phyloP scores from a whole-genome alignment of 2,888 invertebrate genomes.

The Campaea margaritaria region DNA sequence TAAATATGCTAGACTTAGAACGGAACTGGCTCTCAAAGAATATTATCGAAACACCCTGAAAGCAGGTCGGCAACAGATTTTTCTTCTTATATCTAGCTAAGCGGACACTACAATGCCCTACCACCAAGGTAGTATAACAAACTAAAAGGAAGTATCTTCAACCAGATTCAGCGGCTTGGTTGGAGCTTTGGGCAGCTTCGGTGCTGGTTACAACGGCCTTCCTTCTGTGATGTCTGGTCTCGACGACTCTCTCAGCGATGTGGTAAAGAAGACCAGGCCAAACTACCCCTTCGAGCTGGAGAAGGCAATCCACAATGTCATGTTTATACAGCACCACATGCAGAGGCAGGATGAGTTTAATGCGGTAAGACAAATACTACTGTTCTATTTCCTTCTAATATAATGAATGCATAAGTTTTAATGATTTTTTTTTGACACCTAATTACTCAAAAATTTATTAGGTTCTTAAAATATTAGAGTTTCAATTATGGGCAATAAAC shows the following conservation, averaged over 20 bases:
- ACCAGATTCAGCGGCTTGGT: slow-evolving; percentile 90
- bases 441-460: too few relatives aligned
- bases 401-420: too few relatives aligned
- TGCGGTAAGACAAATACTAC: slow-evolving; percentile 87
- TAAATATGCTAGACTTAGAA: too few relatives aligned
- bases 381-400: too few relatives aligned
- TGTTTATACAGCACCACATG: slow-evolving; percentile 98
- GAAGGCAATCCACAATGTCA: slow-evolving; percentile 97
- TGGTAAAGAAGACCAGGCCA: slow-evolving; percentile 87
- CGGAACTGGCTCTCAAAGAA: too few relatives aligned
- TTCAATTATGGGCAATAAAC: too few relatives aligned
- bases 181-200: slow-evolving; percentile 88
- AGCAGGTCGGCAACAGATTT: too few relatives aligned
- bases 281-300: slow-evolving; percentile 97
- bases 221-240: slow-evolving; percentile 93
- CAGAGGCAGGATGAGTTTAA: slow-evolving; percentile 97
- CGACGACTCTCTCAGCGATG: slow-evolving; percentile 93
- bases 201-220: slow-evolving; percentile 91
- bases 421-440: too few relatives aligned
- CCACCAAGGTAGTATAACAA: not conserved
- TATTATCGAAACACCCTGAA: too few relatives aligned
- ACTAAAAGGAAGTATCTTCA: not conserved
- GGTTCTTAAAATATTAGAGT: too few relatives aligned
- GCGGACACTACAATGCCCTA: too few relatives aligned
- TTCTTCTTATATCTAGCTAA: too few relatives aligned